phyloP scores from a whole-genome alignment of 1,140 invertebrate genomes.

The Euura lappo region DNA sequence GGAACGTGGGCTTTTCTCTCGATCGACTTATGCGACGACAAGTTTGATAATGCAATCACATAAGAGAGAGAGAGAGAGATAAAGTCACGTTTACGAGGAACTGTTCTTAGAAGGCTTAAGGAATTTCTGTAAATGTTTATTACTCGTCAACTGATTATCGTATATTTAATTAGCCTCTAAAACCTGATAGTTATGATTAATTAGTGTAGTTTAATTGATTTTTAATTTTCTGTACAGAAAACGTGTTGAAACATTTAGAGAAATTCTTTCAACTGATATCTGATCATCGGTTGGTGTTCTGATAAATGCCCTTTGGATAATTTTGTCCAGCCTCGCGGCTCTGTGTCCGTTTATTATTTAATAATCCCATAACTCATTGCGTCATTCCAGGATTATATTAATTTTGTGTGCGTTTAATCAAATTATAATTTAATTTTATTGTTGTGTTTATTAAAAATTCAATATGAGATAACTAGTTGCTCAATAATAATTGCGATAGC shows the following conservation, averaged over 20 bases:
- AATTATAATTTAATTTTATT: conserved; percentile 4
- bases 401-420: conserved; percentile 9
- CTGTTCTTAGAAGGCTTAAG: no score
- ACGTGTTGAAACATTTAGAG: not conserved
- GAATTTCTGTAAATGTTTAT: no score
- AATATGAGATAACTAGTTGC: not conserved
- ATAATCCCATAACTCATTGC: not conserved
- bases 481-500: not conserved
- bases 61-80: no score
- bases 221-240: not conserved
- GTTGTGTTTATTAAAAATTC: not conserved
- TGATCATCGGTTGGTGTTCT: not conserved
- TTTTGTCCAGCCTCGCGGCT: not conserved
- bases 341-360: no score
- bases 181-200: no score
- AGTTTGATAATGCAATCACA: no score
- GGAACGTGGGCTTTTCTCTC: not conserved
- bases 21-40: no score
- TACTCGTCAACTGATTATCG: no score
- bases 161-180: no score
- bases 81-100: no score
- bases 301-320: not conserved
- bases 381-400: conserved; percentile 9
- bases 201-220: no score
- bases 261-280: not conserved